A percentile compares a stretch with the other conserved stretches of the same genome.
phyloP scores from a whole-genome alignment of 2,888 invertebrate genomes.

The Ephialtes manifestator region DNA sequence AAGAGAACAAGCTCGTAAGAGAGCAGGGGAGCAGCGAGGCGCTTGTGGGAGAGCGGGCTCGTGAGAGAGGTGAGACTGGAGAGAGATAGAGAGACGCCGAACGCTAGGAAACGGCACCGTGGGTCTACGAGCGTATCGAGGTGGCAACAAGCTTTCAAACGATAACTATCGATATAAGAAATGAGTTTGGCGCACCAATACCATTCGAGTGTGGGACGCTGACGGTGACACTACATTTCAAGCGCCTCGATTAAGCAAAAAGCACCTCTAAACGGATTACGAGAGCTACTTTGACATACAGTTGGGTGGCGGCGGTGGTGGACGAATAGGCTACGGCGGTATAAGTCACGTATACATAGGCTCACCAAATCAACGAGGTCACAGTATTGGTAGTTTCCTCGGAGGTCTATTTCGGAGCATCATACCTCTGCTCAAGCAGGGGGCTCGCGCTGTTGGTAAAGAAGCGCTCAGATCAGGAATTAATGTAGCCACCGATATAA shows the following conservation, averaged over 20 bases:
- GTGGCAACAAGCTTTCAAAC: slow-evolving; percentile 7
- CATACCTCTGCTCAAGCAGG: no score
- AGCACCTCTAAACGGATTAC: background rate
- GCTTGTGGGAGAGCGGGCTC: no score
- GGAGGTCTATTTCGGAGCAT: no score
- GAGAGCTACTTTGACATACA: slow-evolving; percentile 11
- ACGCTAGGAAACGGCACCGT: no score
- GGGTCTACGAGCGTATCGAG: no score
- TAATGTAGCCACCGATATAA: no score
- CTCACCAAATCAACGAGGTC: slow-evolving; percentile 19
- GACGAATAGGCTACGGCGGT: slow-evolving; percentile 2
- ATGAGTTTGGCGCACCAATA: slow-evolving; percentile 31
- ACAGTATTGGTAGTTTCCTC: slow-evolving; percentile 35
- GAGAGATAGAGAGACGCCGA: no score
- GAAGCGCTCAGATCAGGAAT: no score
- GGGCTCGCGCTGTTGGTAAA: no score
- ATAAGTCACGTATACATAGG: slow-evolving; percentile 26
- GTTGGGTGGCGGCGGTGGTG: slow-evolving; percentile 1
- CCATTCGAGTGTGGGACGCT: slow-evolving; percentile 32
- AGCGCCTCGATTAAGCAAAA: slow-evolving; percentile 18
- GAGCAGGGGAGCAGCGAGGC: no score
- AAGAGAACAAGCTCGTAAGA: no score
- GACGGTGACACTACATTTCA: slow-evolving; percentile 38
- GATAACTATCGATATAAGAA: background rate
- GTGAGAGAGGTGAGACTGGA: no score